Conservation (phyloP, 2,113 vertebrate species). For the Scartelaos histophorus region DNA sequence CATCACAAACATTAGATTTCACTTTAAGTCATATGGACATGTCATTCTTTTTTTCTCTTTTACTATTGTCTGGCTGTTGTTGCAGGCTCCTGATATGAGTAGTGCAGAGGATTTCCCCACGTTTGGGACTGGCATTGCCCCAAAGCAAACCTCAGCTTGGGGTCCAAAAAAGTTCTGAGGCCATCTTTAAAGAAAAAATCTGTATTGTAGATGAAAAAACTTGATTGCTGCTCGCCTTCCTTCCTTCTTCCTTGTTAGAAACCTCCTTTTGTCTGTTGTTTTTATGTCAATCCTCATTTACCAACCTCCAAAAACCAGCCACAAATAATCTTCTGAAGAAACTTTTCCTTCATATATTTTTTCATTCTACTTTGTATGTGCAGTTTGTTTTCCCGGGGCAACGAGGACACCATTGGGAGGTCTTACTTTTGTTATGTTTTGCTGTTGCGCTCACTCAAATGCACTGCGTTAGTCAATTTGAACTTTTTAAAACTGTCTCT, state of each 20-base stretch:
- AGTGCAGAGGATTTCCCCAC: conserved; percentile 84
- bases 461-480: conserved; percentile 12
- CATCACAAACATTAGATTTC: not conserved
- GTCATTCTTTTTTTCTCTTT: not conserved
- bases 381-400: conserved; percentile 4
- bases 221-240: conserved; percentile 65
- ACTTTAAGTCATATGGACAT: not conserved
- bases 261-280: conserved; percentile 24
- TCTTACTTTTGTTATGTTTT: conserved; percentile 31
- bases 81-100: conserved; percentile 83
- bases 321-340: conserved; percentile 60
- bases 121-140: conserved; percentile 77
- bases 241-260: conserved; percentile 29
- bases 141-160: conserved; percentile 81
- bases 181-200: conserved; percentile 11
- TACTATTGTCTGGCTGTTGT: not conserved
- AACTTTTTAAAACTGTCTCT: conserved; percentile 20
- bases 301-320: conserved; percentile 56
- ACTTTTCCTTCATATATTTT: conserved; percentile 17
- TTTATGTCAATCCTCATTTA: conserved; percentile 24
- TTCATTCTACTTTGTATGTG: conserved; percentile 19
- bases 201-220: conserved; percentile 48
- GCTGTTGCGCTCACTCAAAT: conserved; percentile 35
- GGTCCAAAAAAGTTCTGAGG: conserved; percentile 83
- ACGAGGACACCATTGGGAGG: conserved; percentile 20